These are phyloP conservation scores for Coryphaenoides rupestris DNA, from an alignment of 2,113 vertebrate genomes.

Conservation along the genomic window DNA sequence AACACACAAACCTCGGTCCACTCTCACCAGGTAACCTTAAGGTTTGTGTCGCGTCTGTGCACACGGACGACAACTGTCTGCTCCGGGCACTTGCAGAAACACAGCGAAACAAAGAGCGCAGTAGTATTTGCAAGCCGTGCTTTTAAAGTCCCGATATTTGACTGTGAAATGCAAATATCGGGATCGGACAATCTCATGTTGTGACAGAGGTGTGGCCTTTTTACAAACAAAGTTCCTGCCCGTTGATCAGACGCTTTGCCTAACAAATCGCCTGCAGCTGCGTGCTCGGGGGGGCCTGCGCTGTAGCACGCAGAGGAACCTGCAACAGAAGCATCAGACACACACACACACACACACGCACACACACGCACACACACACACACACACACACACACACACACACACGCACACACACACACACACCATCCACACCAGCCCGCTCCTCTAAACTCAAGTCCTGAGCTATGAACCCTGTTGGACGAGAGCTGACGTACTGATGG, in stretches of 20 bases:
- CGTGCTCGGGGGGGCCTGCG: too few species aligned
- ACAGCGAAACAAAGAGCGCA: slow-evolving; percentile 26
- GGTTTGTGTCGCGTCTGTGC: too few species aligned
- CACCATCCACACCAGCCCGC: slow-evolving; percentile 8
- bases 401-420: too few species aligned
- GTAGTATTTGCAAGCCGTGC: slow-evolving; percentile 46
- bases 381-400: too few species aligned
- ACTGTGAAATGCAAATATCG: slow-evolving; percentile 60
- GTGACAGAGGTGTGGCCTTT: slow-evolving; percentile 31
- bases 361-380: too few species aligned
- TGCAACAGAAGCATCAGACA: too few species aligned
- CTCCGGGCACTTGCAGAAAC: not conserved
- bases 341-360: too few species aligned
- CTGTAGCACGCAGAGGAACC: too few species aligned
- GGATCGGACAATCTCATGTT: slow-evolving; percentile 16
- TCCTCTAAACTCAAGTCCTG: slow-evolving; percentile 39
- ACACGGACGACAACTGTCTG: too few species aligned
- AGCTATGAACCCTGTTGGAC: slow-evolving; percentile 38
- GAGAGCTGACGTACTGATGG: slow-evolving; percentile 22
- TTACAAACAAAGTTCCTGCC: slow-evolving; percentile 46
- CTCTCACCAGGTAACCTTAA: not conserved
- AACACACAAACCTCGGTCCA: not conserved
- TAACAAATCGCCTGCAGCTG: slow-evolving; percentile 55
- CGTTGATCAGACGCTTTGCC: slow-evolving; percentile 60
- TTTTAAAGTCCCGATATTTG: slow-evolving; percentile 44